Evolutionary conservation across 2,888 invertebrate genomes (phyloP).

Genomic region (Cybosia mesomella): DNA sequence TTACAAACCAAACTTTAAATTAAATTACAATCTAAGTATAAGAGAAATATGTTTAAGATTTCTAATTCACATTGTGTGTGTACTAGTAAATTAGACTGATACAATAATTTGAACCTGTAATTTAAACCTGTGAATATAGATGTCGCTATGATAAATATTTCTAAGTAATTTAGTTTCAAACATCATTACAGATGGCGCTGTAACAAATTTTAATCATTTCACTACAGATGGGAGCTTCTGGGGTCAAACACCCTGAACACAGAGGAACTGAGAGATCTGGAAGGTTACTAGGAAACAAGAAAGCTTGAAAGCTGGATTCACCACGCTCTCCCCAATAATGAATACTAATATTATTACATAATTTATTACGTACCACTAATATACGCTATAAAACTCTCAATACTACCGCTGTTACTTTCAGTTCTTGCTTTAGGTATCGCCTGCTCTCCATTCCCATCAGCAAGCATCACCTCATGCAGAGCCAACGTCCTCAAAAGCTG

Average conservation of each 20-base stretch:
- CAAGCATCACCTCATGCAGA: slow-evolving; percentile 69
- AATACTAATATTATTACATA: neutral
- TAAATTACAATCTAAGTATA: no score
- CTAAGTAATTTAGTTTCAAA: neutral
- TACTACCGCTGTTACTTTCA: slow-evolving; percentile 36
- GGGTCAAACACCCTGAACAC: no score
- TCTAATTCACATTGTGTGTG: no score
- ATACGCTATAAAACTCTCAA: slow-evolving; percentile 56
- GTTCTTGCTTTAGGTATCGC: slow-evolving; percentile 6
- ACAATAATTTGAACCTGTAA: neutral
- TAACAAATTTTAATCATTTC: neutral
- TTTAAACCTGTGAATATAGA: neutral
- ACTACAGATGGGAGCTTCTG: no score
- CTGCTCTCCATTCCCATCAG: slow-evolving; percentile 38
- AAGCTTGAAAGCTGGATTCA: no score
- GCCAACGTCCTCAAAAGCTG: slow-evolving; percentile 71
- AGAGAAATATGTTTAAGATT: no score
- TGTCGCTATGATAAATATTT: no score
- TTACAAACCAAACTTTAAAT: neutral
- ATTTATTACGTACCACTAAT: slow-evolving; percentile 37
- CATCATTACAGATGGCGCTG: slow-evolving; percentile 1
- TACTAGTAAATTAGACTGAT: neutral
- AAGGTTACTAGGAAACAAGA: no score
- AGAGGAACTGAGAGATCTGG: no score
- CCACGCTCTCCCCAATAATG: no score